phyloP scores from a whole-genome alignment of 2,888 invertebrate genomes.

The Agonopterix heracliana region DNA sequence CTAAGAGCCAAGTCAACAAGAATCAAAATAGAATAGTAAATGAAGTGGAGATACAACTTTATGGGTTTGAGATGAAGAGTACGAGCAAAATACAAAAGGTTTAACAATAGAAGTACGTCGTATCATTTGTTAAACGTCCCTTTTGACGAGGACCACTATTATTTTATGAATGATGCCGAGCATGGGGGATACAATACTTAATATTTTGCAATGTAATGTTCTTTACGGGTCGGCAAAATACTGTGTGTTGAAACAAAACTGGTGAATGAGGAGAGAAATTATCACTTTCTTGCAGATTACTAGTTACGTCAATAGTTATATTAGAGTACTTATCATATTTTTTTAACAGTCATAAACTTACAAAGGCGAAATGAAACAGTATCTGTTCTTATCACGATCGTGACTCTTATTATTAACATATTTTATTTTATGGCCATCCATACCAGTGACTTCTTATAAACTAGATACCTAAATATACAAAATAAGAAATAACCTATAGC shows the following conservation, averaged over 20 bases:
- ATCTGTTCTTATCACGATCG: too few species aligned
- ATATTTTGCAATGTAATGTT: slow-evolving; percentile 13
- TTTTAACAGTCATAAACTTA: too few species aligned
- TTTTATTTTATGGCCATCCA: too few species aligned
- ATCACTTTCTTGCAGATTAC: background rate
- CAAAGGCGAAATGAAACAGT: too few species aligned
- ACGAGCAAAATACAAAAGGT: slow-evolving; percentile 65
- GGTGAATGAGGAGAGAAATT: background rate
- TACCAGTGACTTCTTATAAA: too few species aligned
- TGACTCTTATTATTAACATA: too few species aligned
- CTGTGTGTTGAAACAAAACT: background rate
- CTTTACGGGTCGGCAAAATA: background rate
- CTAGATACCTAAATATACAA: too few species aligned
- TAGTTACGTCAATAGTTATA: too few species aligned
- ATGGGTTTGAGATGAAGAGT: slow-evolving; percentile 28
- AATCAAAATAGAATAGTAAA: slow-evolving; percentile 14
- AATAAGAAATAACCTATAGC: too few species aligned
- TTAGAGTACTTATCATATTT: too few species aligned
- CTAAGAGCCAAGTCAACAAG: slow-evolving; percentile 11
- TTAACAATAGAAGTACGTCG: slow-evolving; percentile 69
- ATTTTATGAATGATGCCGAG: slow-evolving; percentile 69
- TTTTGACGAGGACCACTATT: slow-evolving; percentile 70
- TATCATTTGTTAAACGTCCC: slow-evolving; percentile 76
- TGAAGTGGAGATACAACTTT: slow-evolving; percentile 29
- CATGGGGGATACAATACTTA: slow-evolving; percentile 39